Conservation (phyloP, 2,888 invertebrate genomes). For the Agrotis clavis region DNA sequence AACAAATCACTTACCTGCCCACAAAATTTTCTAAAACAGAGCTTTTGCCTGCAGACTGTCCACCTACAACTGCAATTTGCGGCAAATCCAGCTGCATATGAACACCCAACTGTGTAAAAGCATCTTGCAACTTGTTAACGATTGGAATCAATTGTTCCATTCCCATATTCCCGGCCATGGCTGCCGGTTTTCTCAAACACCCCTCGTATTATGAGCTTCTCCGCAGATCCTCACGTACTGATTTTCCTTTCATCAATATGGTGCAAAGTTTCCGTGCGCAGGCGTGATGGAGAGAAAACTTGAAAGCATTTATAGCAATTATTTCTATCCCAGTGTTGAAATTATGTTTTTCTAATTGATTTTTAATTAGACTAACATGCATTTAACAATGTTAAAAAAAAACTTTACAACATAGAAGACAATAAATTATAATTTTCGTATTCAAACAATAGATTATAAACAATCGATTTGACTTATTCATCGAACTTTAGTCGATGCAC, state of each 20-base stretch:
- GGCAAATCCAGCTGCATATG: constrained; percentile 99
- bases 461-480: neutral
- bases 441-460: neutral
- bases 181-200: constrained; percentile 86
- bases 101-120: constrained; percentile 99
- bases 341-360: neutral
- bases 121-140: constrained; percentile 99
- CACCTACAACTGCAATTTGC: constrained; percentile 99
- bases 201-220: constrained; percentile 86
- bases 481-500: constrained; percentile 19
- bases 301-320: constrained; percentile 46
- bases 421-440: neutral
- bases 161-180: constrained; percentile 94
- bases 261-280: constrained; percentile 79
- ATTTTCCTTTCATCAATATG: constrained; percentile 89
- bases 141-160: constrained; percentile 99
- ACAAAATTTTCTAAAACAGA: constrained; percentile 99
- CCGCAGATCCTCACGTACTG: constrained; percentile 88
- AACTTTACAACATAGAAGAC: too few species aligned
- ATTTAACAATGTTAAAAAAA: neutral
- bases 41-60: constrained; percentile 99
- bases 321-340: neutral
- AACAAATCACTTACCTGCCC: constrained; percentile 95
- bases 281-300: constrained; percentile 76
- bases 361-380: neutral